phyloP scores from a whole-genome alignment of 1,140 invertebrate species.

The Brachionus rubens region DNA sequence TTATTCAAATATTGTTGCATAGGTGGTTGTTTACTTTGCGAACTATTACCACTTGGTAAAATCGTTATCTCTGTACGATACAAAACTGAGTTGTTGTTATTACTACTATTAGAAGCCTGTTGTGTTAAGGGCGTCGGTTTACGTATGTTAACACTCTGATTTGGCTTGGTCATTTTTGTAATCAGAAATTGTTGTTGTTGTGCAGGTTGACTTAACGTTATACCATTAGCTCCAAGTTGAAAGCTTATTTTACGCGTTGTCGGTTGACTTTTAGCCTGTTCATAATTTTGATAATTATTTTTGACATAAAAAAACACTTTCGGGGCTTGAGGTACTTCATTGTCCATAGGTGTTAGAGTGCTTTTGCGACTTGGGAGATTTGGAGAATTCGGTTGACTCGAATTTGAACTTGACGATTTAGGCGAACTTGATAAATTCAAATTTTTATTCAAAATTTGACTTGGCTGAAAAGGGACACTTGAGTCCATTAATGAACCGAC shows the following conservation, averaged over 20 bases:
- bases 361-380: not conserved
- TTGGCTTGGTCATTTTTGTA: not conserved
- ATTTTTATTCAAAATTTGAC: not conserved
- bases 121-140: not conserved
- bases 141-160: not conserved
- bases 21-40: not conserved
- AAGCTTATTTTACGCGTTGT: constrained; percentile 9
- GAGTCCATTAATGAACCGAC: not conserved
- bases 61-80: constrained; percentile 23
- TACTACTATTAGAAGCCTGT: not conserved
- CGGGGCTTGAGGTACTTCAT: not conserved
- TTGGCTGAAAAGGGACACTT: not conserved
- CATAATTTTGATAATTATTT: not conserved
- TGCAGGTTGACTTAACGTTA: not conserved
- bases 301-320: constrained; percentile 30
- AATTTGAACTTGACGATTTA: not conserved
- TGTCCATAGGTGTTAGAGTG: not conserved
- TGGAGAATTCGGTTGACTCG: constrained; percentile 23
- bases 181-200: constrained; percentile 27
- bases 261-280: not conserved
- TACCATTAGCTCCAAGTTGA: constrained; percentile 35
- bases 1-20: not conserved
- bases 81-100: not conserved
- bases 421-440: not conserved
- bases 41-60: constrained; percentile 17